Evolutionary conservation across 1,140 invertebrate species (phyloP).

Genomic region (Steinernema feltiae): DNA sequence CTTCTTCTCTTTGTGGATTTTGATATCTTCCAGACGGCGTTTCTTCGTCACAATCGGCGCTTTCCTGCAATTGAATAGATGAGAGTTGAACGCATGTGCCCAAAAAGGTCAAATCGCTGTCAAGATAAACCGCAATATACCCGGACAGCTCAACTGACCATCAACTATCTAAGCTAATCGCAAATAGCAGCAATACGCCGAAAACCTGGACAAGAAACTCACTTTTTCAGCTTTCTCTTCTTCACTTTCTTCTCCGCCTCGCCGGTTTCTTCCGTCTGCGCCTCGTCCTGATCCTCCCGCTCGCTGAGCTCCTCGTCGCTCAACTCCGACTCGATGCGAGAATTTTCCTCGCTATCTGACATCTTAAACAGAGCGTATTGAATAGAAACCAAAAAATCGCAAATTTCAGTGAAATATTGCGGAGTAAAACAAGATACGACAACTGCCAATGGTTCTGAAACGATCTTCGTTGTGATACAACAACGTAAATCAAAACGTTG

Average conservation of each 20-base stretch:
- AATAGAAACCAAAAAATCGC: too few species aligned
- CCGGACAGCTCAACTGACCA: background rate
- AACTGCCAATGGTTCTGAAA: too few species aligned
- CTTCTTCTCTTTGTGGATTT: conserved; percentile 5
- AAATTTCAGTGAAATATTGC: too few species aligned
- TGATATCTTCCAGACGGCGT: background rate
- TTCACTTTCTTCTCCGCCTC: background rate
- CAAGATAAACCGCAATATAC: background rate
- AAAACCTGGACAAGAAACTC: background rate
- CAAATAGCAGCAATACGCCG: background rate
- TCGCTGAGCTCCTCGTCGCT: conserved; percentile 17
- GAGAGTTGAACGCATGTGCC: background rate
- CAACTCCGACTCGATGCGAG: too few species aligned
- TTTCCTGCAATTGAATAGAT: background rate
- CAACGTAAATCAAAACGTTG: too few species aligned
- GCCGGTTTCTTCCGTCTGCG: background rate
- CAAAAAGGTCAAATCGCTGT: background rate
- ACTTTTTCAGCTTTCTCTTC: background rate
- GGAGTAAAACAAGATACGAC: too few species aligned
- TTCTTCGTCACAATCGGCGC: background rate
- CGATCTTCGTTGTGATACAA: too few species aligned
- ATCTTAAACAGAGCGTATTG: too few species aligned
- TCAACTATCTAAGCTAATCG: background rate
- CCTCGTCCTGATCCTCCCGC: conserved; percentile 16
- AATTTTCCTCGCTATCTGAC: too few species aligned